Base-by-base conservation (phyloP, 2,113 vertebrate species). In the Neopipo cinnamomea region DNA sequence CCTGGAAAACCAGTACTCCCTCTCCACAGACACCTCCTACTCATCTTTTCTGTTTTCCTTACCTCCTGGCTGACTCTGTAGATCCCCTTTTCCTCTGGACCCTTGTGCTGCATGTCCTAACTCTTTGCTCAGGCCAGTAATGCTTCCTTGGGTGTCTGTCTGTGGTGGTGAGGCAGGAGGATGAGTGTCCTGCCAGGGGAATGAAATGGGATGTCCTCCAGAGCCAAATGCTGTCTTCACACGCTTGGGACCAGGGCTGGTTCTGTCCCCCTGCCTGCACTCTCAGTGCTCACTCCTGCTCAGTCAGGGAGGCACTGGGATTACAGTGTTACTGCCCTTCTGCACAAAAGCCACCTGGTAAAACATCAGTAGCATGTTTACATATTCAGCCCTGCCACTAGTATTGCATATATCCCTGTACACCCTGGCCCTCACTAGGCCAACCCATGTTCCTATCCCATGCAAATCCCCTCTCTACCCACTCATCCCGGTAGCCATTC, bases 211-310 rank as follows among this genome's bases (percentile, higher is more conserved):
- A 12, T 42, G 44, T 11, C 49, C 24, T 35, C 41, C 23, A 27
- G 37, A 76, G 39, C 11, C 53, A 10, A 21, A 44, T 0, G 3
- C 61, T 1, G 0, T 23, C 44, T 66, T 70, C 3, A 8, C 62
- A 20, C 0, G 0, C 24, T 47, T 14, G 0, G 8, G 10, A 31
- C 59, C 1, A 1, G 42, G 41, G 41, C 59, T 68, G 27, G 74
- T 42, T 70, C 80, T 63, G 70, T 35, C 25, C 44, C 46, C 49
- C 47, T 2, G 1, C 56, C 50, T 22, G 47, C 62, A 47, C 0
- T 0, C 59, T 18, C 53, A 3, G 21, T 9, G n/a, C 78, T 81
- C 28, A 2, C 59, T 52, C 55, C 42, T 55, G 52, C 71, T 68
- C 49, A 47, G 37, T 46, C 4, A 3, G 46, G 58, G 30, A 35